phyloP scores from a whole-genome alignment of 2,797 vertebrate species.

The Threskiornis aethiopicus region DNA sequence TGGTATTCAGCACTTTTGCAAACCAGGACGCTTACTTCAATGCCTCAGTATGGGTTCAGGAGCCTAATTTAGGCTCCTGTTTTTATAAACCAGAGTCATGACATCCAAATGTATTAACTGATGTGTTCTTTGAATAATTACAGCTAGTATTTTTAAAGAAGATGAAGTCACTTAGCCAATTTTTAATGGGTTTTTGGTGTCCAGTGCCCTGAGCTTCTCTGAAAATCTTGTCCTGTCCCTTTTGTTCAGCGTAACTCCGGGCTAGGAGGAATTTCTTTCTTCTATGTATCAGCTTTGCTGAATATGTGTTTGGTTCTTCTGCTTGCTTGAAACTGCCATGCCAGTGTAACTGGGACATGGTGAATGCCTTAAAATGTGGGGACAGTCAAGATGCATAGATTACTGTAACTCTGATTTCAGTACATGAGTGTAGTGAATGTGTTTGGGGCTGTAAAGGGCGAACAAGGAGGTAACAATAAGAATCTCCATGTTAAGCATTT shows the following conservation, averaged over 20 bases:
- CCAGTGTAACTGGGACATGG: not conserved
- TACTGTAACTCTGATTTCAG: not conserved
- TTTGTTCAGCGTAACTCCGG: not conserved
- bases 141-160: not conserved
- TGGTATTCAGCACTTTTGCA: constrained; percentile 33
- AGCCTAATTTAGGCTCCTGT: constrained; percentile 8
- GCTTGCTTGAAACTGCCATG: not conserved
- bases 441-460: not conserved
- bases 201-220: not conserved
- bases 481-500: not conserved
- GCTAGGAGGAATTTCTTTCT: not conserved
- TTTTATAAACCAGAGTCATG: not conserved
- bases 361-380: not conserved
- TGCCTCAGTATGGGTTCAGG: not conserved
- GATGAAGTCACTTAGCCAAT: not conserved
- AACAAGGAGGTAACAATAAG: not conserved
- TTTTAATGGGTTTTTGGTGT: not conserved
- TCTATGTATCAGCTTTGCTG: not conserved
- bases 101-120: not conserved
- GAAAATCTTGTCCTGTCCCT: not conserved
- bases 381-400: not conserved
- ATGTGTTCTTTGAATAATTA: not conserved
- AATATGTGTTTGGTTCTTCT: not conserved
- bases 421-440: not conserved
- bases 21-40: not conserved